Evolutionary conservation across 2,797 vertebrate species (phyloP).

Genomic region (Odontamblyopus lacepedii): DNA sequence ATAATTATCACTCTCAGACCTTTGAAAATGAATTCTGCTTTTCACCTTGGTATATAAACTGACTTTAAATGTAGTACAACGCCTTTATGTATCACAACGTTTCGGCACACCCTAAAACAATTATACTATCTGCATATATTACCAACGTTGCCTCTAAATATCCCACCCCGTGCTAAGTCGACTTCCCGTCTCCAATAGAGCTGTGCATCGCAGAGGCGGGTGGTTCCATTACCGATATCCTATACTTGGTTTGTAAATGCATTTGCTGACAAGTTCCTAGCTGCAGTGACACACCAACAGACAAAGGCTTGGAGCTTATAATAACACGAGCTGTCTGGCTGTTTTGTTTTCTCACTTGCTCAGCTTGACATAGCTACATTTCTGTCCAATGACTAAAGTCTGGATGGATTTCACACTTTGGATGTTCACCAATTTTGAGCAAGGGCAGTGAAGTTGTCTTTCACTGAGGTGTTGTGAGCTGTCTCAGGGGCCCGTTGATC

Average conservation of each 20-base stretch:
- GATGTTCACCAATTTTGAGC: background rate
- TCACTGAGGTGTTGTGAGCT: constrained; percentile 3
- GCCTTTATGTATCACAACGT: too few relatives aligned
- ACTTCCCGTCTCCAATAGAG: background rate
- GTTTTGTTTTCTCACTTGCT: constrained; percentile 65
- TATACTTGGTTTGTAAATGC: background rate
- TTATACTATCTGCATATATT: too few relatives aligned
- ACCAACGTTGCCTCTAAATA: too few relatives aligned
- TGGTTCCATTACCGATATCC: background rate
- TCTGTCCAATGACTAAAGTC: constrained; percentile 53
- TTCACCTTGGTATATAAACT: too few relatives aligned
- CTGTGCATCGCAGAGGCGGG: background rate
- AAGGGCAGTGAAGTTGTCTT: constrained; percentile 10
- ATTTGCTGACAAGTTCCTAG: constrained; percentile 15
- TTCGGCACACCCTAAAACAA: too few relatives aligned
- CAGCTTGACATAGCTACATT: constrained; percentile 52
- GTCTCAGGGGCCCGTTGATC: constrained; percentile 1
- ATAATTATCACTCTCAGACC: too few relatives aligned
- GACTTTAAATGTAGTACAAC: too few relatives aligned
- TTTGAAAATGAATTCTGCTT: too few relatives aligned
- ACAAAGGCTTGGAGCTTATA: constrained; percentile 52
- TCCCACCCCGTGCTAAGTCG: too few relatives aligned
- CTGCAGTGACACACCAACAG: constrained; percentile 53
- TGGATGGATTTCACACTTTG: constrained; percentile 19
- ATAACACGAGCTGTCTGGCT: constrained; percentile 63